Conservation (phyloP, 2,113 vertebrate species). For the Takifugu flavidus region DNA sequence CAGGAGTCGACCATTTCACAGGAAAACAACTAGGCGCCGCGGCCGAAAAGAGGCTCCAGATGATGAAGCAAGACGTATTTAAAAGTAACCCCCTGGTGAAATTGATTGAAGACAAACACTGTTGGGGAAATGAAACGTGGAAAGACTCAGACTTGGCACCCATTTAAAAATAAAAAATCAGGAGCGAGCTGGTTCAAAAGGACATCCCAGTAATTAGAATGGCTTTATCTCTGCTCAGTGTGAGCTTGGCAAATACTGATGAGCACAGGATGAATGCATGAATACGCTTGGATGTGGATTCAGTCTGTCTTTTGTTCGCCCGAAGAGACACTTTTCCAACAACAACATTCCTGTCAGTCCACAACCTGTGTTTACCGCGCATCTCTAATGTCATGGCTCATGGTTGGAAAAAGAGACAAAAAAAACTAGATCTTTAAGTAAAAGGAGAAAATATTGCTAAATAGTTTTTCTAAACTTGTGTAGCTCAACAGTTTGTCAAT, state of each 20-base stretch:
- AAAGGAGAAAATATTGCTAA: slow-evolving; percentile 12
- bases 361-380: slow-evolving; percentile 62
- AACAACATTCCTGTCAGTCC: slow-evolving; percentile 75
- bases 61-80: slow-evolving; percentile 17
- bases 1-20: slow-evolving; percentile 78
- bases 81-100: slow-evolving; percentile 40
- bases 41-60: slow-evolving; percentile 6
- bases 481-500: slow-evolving; percentile 25
- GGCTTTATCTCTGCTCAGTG: slow-evolving; percentile 63
- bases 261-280: slow-evolving; percentile 66
- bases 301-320: slow-evolving; percentile 74
- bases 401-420: slow-evolving; percentile 5
- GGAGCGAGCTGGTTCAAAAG: slow-evolving; percentile 52
- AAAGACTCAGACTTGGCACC: slow-evolving; percentile 46
- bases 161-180: slow-evolving; percentile 48
- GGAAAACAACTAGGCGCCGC: slow-evolving; percentile 87
- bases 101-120: slow-evolving; percentile 31
- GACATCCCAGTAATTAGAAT: slow-evolving; percentile 66
- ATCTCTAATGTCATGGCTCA: slow-evolving; percentile 58
- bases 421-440: slow-evolving; percentile 34
- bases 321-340: slow-evolving; percentile 65
- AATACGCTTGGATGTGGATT: slow-evolving; percentile 70
- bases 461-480: slow-evolving; percentile 31
- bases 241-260: slow-evolving; percentile 63
- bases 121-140: slow-evolving; percentile 44